phyloP scores from a whole-genome alignment of 35 echinoderm and acorn worm genomes.

The Lytechinus pictus region DNA sequence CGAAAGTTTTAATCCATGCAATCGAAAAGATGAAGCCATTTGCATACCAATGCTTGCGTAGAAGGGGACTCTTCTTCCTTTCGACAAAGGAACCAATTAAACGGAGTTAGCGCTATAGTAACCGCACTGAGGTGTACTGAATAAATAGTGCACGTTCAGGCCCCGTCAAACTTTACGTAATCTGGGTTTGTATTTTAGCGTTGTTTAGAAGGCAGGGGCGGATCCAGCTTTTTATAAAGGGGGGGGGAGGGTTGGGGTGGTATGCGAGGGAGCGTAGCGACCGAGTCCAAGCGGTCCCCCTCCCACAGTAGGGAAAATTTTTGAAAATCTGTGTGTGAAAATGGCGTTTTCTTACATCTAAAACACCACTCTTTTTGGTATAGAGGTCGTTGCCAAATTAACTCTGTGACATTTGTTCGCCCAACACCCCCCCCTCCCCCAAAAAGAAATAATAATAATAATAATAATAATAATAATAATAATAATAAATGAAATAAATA shows the following conservation, averaged over 20 bases:
- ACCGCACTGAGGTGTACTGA: slow-evolving; percentile 22
- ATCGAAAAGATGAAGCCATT: not conserved
- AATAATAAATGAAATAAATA: too few species aligned
- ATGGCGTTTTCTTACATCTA: too few species aligned
- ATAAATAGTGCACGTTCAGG: slow-evolving; percentile 7
- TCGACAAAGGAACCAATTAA: slow-evolving; percentile 12
- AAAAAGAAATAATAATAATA: too few species aligned
- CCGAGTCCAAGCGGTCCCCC: too few species aligned
- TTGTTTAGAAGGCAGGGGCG: not conserved
- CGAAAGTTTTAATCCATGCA: slow-evolving; percentile 3
- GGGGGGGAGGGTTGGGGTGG: not conserved
- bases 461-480: too few species aligned
- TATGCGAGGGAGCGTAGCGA: too few species aligned
- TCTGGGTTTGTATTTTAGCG: not conserved
- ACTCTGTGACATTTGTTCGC: too few species aligned
- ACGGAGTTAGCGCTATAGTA: slow-evolving; percentile 29
- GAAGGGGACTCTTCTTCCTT: not conserved
- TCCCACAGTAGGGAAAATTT: too few species aligned
- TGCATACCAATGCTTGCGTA: slow-evolving; percentile 22
- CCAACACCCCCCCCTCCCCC: too few species aligned
- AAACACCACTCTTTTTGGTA: too few species aligned
- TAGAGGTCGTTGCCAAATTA: too few species aligned
- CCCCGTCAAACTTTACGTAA: slow-evolving; percentile 1
- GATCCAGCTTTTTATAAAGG: not conserved
- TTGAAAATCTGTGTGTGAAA: too few species aligned